phyloP scores from a whole-genome alignment of 1,140 invertebrate species.

The Drosophila ogumai region DNA sequence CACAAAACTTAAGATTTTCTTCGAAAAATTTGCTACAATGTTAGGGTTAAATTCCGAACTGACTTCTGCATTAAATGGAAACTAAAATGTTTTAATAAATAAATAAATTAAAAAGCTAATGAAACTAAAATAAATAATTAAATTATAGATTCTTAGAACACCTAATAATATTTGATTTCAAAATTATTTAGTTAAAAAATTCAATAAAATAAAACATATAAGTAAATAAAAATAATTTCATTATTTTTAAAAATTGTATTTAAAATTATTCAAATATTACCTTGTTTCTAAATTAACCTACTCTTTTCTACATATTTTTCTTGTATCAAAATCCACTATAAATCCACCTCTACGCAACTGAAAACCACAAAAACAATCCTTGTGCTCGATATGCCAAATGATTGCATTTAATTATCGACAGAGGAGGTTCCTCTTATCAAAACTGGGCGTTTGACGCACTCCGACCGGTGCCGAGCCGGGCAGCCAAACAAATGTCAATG shows the following conservation, averaged over 20 bases:
- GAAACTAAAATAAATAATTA: too few relatives aligned
- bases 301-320: background rate
- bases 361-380: constrained; percentile 9
- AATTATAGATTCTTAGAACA: too few relatives aligned
- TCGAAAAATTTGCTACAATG: background rate
- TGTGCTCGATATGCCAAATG: constrained; percentile 41
- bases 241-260: background rate
- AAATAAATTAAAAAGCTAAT: too few relatives aligned
- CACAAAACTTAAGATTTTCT: background rate
- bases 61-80: background rate
- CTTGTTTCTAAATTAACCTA: background rate
- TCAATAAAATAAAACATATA: too few relatives aligned
- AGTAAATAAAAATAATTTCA: background rate
- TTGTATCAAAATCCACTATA: background rate
- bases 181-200: background rate
- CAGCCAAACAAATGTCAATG: constrained; percentile 52
- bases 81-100: background rate
- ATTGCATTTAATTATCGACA: constrained; percentile 74
- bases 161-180: too few relatives aligned
- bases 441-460: constrained; percentile 35
- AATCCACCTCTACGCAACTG: background rate
- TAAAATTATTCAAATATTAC: background rate
- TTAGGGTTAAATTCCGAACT: background rate
- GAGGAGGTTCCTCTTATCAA: constrained; percentile 40
- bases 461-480: background rate